Conservation (phyloP, 2,113 vertebrate species). For the Tachycineta bicolor region DNA sequence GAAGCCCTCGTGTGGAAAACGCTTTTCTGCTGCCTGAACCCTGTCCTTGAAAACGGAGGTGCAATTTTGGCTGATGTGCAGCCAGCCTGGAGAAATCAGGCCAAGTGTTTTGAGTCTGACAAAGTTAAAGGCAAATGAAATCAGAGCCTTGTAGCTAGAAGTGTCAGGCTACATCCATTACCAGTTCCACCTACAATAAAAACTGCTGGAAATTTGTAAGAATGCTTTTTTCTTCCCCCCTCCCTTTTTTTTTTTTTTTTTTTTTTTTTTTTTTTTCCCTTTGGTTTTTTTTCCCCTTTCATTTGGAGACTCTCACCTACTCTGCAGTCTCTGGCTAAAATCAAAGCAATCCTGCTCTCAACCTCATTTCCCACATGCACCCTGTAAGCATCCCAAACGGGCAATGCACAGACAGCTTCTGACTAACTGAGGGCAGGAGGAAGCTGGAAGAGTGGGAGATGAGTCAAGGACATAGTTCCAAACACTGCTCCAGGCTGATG, state of each 20-base stretch:
- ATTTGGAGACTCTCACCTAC: not conserved
- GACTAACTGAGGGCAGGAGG: not conserved
- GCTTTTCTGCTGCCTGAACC: not conserved
- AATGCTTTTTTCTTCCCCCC: not conserved
- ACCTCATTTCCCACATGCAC: not conserved
- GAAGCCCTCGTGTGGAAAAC: not conserved
- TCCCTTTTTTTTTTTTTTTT: too few species aligned
- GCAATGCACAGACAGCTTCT: not conserved
- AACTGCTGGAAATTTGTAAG: not conserved
- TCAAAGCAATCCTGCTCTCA: not conserved
- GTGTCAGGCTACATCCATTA: not conserved
- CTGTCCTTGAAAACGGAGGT: not conserved
- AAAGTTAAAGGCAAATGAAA: slow-evolving; percentile 5
- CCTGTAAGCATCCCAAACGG: not conserved
- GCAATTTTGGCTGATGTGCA: not conserved
- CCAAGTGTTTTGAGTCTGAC: not conserved
- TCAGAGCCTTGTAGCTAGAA: not conserved
- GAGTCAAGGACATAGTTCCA: not conserved
- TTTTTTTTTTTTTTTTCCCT: not conserved
- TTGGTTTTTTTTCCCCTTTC: not conserved
- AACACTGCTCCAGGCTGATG: not conserved
- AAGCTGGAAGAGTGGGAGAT: not conserved
- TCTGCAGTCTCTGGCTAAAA: not conserved
- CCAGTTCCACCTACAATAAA: not conserved
- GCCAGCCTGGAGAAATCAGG: not conserved